Evolutionary conservation across 2,888 invertebrate species (phyloP), one percentile per base, ranked within the genome.

Genomic region (Troides oblongomaculatus): DNA sequence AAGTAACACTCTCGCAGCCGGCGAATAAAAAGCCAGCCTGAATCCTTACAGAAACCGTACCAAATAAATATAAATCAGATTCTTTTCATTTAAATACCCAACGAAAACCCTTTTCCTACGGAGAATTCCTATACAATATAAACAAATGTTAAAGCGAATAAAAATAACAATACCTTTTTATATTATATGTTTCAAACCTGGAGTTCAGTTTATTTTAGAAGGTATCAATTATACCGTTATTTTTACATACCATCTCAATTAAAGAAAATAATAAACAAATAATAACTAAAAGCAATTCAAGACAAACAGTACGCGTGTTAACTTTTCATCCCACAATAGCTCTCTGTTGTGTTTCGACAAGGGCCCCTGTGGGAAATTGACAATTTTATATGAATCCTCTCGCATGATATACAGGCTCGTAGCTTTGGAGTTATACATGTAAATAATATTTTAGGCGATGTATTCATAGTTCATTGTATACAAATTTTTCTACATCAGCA

Each of bases 61-160:
- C 23, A 69, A 69, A 69, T 69, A 69, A 69, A 69, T 69, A 69
- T 61, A 69, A 69, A 69, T 69, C 69, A 69, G 64, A 64, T 69
- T 69, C 64, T 53, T 43, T 64, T 56, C 60, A 69, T 69, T 64
- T 64, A 64, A 69, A 69, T 64, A 64, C 25, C 43, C 61, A 64
- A 64, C 64, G 60, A 61, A 69, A 69, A 61, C 60, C 69, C 43
- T 69, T 64, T 30, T 56, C 23, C 56, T 56, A 53, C 68, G n/a
- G 25, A 21, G 64, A 17, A 43, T n/a, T 17, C 14, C 43, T 60
- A 56, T 43, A 60, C 39, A 50, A 64, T 61, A 56, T 23, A 59
- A 12, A 64, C 18, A 63, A 62, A 67, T 12, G 10, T n/a, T 23
- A 58, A 23, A 58, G n/a, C 14, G 25, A 25, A 23, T 6, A 4